Evolutionary conservation across 1,140 invertebrate genomes (phyloP), one percentile per base, ranked within the genome.

Genomic region (Tetragonula clypearis): DNA sequence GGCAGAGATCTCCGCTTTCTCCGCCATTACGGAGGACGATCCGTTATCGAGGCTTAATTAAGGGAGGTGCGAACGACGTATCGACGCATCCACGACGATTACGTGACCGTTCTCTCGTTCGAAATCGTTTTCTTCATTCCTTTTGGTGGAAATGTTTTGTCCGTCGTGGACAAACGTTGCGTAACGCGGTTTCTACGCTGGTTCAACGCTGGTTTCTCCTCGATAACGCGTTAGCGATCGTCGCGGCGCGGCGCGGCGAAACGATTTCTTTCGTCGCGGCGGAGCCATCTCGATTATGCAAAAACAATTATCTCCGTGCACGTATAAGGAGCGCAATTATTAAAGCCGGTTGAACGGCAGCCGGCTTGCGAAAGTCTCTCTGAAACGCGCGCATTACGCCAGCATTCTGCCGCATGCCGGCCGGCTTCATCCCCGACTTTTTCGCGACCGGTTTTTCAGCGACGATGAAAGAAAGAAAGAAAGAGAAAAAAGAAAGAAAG

Each of bases 301-400:
- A 82, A 91, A 91, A 92, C 91, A 92, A 92, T 92, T 91, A 92
- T 83, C 73, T 60, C 76, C 56, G 69, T 65, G 79, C 69, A 86
- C 85, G 74, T 92, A 92, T 90, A 90, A 91, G 89, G 90, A 88
- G 77, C 56, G 89, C 79, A 91, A 91, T 90, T 91, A 87, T 89
- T 84, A 82, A 9, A 89, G 85, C 85, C 73, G 74, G 85, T 89
- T 89, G 86, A 89, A 78, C 73, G 68, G 65, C 84, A 53, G 49
- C 55, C 78, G 30, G 14, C 14, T 68, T 68, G 66, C 66, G 30
- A 35, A 35, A 68, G 30, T 26, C n/a, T 66, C 72, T 17, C 72
- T 26, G 72, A 88, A 86, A 86, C 72, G 66, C 26, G 69, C 19
- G 14, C 74, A 30, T 89, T 86, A n/a, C 82, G 23, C 69, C 81